Evolutionary conservation across 2,888 invertebrate species (phyloP).

Genomic region (Cephonodes hylas): DNA sequence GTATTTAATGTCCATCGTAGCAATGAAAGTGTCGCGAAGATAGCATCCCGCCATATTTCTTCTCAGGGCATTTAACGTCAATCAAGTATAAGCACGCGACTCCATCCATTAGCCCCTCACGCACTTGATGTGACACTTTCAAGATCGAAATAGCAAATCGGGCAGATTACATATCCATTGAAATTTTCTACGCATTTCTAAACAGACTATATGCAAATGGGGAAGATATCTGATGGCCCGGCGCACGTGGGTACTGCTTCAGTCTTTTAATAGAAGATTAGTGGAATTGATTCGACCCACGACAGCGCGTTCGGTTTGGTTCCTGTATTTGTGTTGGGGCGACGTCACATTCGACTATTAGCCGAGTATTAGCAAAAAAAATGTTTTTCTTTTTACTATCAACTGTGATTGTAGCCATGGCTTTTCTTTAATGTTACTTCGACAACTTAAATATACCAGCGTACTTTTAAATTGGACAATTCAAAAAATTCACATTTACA

Average conservation of each 20-base stretch:
- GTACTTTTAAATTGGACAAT: too few species aligned
- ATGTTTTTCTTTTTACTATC: too few species aligned
- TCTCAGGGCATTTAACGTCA: constrained; percentile 24
- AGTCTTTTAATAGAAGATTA: constrained; percentile 71
- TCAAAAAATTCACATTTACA: too few species aligned
- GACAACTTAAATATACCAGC: background rate
- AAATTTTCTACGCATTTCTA: constrained; percentile 49
- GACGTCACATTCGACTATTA: constrained; percentile 23
- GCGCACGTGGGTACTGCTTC: constrained; percentile 67
- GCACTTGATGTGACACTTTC: background rate
- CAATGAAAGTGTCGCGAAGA: background rate
- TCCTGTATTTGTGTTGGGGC: constrained; percentile 42
- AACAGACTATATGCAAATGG: constrained; percentile 76
- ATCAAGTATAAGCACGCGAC: background rate
- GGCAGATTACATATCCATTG: constrained; percentile 26
- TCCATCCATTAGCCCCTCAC: constrained; percentile 1
- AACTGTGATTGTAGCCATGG: background rate
- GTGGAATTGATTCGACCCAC: constrained; percentile 69
- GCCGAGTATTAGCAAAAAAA: background rate
- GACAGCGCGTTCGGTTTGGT: constrained; percentile 53
- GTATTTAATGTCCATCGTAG: background rate
- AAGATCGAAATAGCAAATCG: constrained; percentile 13
- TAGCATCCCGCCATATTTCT: constrained; percentile 46
- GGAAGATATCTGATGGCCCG: constrained; percentile 57
- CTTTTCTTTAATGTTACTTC: background rate